Evolutionary conservation across 35 echinoderm and acorn worm genomes (phyloP), one percentile per base, ranked within the genome.

Genomic region (Apostichopus japonicus): DNA sequence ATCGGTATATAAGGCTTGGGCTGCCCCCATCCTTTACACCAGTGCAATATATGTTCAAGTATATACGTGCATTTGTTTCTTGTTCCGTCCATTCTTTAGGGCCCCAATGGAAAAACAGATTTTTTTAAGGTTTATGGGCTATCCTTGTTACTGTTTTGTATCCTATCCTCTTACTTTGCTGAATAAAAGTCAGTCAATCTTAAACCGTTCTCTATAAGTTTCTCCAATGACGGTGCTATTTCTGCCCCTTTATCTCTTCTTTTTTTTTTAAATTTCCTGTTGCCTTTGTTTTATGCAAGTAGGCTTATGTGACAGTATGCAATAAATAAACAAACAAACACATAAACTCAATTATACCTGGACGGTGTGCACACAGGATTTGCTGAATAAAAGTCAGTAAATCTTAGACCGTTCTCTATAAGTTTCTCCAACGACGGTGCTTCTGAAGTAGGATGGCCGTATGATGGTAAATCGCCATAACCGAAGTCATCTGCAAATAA

Each of bases 401-500:
- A 98, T 70, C 89, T 59, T 53, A 94, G 91, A 6, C 96, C 96
- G 44, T 82, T 90, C 54, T 81, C 62, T 17, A 92, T 83, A 23
- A 98, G 21, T 14, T 93, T 79, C 56, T 93, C 95, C 33, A 98
- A 70, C 61, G 91, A 82, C 16, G 96, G 96, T 78, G 96, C 90
- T 21, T 79, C 65, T 9, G 94, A 95, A 2, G 96, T 98, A 51
- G 96, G 96, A 72, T 98, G 96, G 6, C 96, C 96, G 59, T 98
- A 98, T 19, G 86, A 72, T 72, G 93, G 86, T 54, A 95, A 79
- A 90, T 98, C 96, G 63, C 96, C 96, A 90, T 94, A 98, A 11
- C 96, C 96, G 58, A 98, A 83, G 33, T 98, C 96, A 61, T 98
- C 96, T 16, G 93, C 96, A 94, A 95, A 98, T 33, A 98, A 86